Evolutionary conservation across 2,797 vertebrate species (phyloP).

Genomic region (Coracias cyanogaster): DNA sequence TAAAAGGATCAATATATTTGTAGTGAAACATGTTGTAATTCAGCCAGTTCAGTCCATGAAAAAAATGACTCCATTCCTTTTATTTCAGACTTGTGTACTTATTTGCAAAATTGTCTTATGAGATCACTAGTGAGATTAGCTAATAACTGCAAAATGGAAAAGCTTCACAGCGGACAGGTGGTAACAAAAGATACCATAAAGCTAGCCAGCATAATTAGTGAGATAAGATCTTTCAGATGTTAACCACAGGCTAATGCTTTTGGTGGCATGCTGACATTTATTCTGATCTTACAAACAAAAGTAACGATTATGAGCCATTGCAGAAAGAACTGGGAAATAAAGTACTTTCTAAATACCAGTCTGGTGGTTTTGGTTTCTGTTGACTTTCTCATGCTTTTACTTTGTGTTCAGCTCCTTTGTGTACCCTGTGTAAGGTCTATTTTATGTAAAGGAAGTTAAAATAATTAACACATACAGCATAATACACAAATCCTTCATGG

Average conservation of each 20-base stretch:
- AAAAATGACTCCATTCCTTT: not conserved
- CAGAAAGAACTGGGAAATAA: not conserved
- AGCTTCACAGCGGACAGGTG: slow-evolving; percentile 59
- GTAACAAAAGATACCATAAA: slow-evolving; percentile 45
- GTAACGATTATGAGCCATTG: not conserved
- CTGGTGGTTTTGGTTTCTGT: slow-evolving; percentile 7
- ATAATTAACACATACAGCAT: not conserved
- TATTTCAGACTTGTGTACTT: slow-evolving; percentile 64
- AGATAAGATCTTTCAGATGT: slow-evolving; percentile 54
- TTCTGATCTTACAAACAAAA: not conserved
- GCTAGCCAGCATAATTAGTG: slow-evolving; percentile 29
- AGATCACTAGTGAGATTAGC: slow-evolving; percentile 55
- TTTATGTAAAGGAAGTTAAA: not conserved
- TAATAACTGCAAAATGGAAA: slow-evolving; percentile 50
- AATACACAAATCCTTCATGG: not conserved
- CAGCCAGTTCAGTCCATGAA: not conserved
- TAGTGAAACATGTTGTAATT: not conserved
- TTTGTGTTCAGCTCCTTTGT: not conserved
- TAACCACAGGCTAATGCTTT: not conserved
- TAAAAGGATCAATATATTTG: not conserved
- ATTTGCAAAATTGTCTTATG: slow-evolving; percentile 55
- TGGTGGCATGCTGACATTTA: not conserved
- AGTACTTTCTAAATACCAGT: not conserved
- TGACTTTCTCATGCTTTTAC: not conserved
- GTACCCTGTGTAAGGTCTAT: not conserved